phyloP scores from a whole-genome alignment of 2,888 invertebrate genomes.

The Chalcosyrphus nemorum region DNA sequence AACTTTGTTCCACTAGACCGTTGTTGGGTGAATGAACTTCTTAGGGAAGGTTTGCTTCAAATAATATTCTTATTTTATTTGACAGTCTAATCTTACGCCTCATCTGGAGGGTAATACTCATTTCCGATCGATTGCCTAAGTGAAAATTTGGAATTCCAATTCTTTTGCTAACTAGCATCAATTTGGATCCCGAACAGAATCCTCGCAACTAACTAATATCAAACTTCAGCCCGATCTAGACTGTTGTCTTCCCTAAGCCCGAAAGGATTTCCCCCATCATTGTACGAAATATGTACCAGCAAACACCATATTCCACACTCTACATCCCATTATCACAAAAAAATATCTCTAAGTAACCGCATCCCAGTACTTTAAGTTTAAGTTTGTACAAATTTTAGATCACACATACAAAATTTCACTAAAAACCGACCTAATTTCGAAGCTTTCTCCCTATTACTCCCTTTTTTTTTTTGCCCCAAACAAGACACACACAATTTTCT shows the following conservation, averaged over 20 bases:
- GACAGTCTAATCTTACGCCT: too few relatives aligned
- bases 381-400: not conserved
- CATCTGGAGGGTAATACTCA: too few relatives aligned
- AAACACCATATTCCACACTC: not conserved
- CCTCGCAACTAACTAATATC: not conserved
- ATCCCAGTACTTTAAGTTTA: slow-evolving; percentile 1
- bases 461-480: not conserved
- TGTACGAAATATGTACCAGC: not conserved
- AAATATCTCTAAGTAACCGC: not conserved
- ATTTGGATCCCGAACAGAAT: too few relatives aligned
- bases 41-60: too few relatives aligned
- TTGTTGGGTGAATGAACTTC: too few relatives aligned
- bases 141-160: too few relatives aligned
- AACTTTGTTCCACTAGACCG: too few relatives aligned
- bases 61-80: too few relatives aligned
- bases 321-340: not conserved
- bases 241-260: not conserved
- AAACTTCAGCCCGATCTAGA: not conserved
- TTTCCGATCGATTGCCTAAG: too few relatives aligned
- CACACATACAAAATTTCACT: slow-evolving; percentile 18
- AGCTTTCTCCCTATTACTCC: slow-evolving; percentile 12
- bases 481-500: not conserved
- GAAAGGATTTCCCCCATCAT: not conserved
- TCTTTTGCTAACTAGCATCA: too few relatives aligned
- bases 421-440: slow-evolving; percentile 48